These are phyloP conservation scores for Emydoidea blandingii DNA, from an alignment of 2,797 vertebrate species.

Conservation along the genomic window DNA sequence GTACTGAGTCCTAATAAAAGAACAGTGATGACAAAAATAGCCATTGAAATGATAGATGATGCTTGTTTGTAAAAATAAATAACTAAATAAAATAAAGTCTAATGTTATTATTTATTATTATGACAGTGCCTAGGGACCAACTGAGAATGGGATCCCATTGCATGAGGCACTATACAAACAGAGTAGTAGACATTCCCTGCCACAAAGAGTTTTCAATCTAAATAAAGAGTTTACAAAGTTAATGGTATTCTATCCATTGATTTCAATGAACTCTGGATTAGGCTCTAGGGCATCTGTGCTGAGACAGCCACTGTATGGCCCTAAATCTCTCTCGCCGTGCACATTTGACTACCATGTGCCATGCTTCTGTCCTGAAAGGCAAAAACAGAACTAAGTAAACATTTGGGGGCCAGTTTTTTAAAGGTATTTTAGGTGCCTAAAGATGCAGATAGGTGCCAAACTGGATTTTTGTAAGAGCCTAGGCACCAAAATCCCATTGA, in stretches of 20 bases:
- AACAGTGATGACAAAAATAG: background rate
- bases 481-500: fast-evolving
- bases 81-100: background rate
- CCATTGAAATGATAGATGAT: background rate
- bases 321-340: background rate
- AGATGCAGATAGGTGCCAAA: background rate
- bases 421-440: background rate
- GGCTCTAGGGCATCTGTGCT: slow-evolving; percentile 15
- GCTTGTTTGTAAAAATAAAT: background rate
- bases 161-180: slow-evolving; percentile 11
- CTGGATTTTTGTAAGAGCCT: background rate
- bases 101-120: background rate
- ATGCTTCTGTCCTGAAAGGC: background rate
- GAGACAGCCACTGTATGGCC: background rate
- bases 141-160: background rate
- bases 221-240: slow-evolving; percentile 64
- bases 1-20: background rate
- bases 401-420: background rate
- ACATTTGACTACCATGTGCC: background rate
- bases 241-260: slow-evolving; percentile 26
- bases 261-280: slow-evolving; percentile 24
- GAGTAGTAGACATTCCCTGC: slow-evolving; percentile 47
- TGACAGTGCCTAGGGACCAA: background rate
- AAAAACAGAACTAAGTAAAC: background rate
- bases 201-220: slow-evolving; percentile 27